Percentiles rank a stretch among this genome's conserved stretches.
Evolutionary conservation across 2,797 vertebrate species (phyloP).

Genomic region (Steatocranus sp.): DNA sequence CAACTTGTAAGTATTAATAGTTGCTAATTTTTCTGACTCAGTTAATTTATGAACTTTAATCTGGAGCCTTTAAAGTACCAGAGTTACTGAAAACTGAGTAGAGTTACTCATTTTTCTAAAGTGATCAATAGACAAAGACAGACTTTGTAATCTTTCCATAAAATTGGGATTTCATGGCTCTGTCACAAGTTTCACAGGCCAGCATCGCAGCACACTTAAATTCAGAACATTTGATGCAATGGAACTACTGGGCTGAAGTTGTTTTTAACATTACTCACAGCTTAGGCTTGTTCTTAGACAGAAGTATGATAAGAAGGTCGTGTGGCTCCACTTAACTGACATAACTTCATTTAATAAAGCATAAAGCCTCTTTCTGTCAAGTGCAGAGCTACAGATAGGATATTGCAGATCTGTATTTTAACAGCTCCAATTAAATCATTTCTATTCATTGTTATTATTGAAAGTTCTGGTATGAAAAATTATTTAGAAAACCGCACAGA

Average conservation of each 20-base stretch:
- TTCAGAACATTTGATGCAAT: not conserved
- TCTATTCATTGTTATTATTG: not conserved
- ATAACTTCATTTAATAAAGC: not conserved
- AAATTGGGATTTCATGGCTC: accelerated
- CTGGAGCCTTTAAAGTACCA: not conserved
- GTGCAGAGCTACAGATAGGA: accelerated
- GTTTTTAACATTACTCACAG: not conserved
- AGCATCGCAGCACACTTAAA: not conserved
- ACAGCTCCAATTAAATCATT: not conserved
- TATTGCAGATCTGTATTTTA: not conserved
- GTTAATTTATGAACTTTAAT: not conserved
- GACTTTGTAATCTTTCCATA: accelerated
- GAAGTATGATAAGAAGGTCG: not conserved
- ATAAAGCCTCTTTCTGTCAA: not conserved
- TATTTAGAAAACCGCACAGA: not conserved
- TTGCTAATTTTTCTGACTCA: accelerated
- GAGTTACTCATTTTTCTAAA: not conserved
- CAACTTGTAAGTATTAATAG: not conserved
- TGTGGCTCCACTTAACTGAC: not conserved
- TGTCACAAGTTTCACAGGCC: not conserved
- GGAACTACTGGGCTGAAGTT: accelerated
- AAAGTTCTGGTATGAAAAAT: accelerated
- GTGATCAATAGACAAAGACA: not conserved
- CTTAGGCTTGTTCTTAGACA: not conserved
- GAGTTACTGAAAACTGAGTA: not conserved